Evolutionary conservation across 2,888 invertebrate species (phyloP).

Genomic region (Sminthurinus aureus): DNA sequence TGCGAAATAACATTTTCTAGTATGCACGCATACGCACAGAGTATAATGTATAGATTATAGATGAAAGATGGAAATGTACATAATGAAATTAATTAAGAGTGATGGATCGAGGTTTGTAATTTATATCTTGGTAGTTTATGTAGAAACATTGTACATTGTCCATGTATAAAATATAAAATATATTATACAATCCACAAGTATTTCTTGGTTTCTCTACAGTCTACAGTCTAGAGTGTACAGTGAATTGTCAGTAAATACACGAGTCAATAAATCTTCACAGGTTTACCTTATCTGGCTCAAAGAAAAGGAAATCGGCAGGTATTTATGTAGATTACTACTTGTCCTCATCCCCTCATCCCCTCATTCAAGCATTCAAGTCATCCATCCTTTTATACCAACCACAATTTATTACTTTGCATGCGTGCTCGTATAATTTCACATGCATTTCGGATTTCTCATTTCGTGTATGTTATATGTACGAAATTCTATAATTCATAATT

Average conservation of each 20-base stretch:
- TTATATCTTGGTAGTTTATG: background rate
- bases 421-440: background rate
- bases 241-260: conserved; percentile 11
- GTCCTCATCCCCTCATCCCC: background rate
- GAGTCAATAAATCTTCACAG: conserved; percentile 15
- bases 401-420: conserved; percentile 6
- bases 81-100: conserved; percentile 25
- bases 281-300: conserved; percentile 16
- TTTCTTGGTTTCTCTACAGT: background rate
- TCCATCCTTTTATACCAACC: conserved; percentile 4
- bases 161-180: background rate
- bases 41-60: too few relatives aligned
- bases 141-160: background rate
- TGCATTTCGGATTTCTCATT: too few relatives aligned
- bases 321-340: conserved; percentile 16
- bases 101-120: conserved; percentile 23
- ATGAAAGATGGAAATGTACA: background rate
- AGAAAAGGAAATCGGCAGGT: conserved; percentile 10
- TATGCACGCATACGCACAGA: too few relatives aligned
- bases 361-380: background rate
- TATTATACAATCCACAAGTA: background rate
- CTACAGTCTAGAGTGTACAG: background rate
- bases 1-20: too few relatives aligned
- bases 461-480: too few relatives aligned
- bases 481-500: background rate